Conservation (phyloP, 2,888 invertebrate species). For the Pemphredon lugubris region DNA sequence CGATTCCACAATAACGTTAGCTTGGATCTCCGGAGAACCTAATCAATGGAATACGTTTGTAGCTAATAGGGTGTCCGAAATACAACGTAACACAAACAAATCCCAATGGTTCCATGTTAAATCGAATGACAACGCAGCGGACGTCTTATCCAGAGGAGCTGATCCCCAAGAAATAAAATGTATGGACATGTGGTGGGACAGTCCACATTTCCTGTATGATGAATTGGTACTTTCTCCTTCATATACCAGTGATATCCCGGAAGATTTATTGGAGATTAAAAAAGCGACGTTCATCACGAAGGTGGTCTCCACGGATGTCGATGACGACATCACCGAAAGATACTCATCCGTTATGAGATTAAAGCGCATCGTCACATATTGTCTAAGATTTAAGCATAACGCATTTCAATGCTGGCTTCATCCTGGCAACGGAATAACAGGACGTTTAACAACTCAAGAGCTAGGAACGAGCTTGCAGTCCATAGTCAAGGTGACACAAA, state of each 20-base stretch:
- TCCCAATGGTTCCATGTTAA: not conserved
- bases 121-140: not conserved
- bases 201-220: too few species aligned
- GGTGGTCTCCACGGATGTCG: not conserved
- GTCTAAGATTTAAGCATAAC: not conserved
- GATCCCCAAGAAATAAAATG: too few species aligned
- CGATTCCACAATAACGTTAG: constrained; percentile 12
- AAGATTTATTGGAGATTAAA: not conserved
- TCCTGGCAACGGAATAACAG: not conserved
- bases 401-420: too few species aligned
- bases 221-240: too few species aligned
- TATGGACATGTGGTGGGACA: too few species aligned
- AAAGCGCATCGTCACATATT: not conserved
- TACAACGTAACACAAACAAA: not conserved
- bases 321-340: not conserved
- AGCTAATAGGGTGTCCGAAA: constrained; percentile 5
- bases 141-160: not conserved
- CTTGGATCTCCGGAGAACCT: not conserved
- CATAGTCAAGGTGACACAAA: not conserved
- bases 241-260: not conserved
- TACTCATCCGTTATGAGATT: not conserved
- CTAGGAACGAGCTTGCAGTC: not conserved
- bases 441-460: not conserved
- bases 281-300: not conserved
- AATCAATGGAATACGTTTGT: constrained; percentile 19